These are phyloP conservation scores for Lycocorax pyrrhopterus DNA, from an alignment of 2,113 vertebrate genomes.

Conservation along the genomic window DNA sequence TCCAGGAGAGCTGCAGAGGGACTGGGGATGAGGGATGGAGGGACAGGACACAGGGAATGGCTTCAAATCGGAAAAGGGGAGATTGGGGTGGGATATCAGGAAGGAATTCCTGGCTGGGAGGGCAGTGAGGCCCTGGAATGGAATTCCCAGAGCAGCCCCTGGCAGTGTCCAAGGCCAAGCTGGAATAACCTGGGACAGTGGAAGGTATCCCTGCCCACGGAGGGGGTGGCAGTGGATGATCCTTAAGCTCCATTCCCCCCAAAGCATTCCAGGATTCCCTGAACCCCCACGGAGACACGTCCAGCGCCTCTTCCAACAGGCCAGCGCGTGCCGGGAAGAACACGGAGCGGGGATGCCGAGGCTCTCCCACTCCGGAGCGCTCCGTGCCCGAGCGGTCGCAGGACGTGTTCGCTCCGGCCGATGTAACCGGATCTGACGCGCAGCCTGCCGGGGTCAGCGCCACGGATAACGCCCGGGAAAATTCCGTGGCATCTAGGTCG, in stretches of 20 bases:
- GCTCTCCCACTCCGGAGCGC: not conserved
- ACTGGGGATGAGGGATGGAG: not conserved
- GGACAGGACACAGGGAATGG: not conserved
- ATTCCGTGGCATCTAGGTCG: slow-evolving; percentile 75
- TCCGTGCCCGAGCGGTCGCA: no score
- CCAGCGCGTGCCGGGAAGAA: not conserved
- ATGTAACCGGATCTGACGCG: slow-evolving; percentile 54
- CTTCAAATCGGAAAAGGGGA: not conserved
- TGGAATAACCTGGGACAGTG: not conserved
- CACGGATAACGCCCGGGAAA: slow-evolving; percentile 70
- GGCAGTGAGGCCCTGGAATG: no score
- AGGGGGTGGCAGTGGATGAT: not conserved
- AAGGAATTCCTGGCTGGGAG: not conserved
- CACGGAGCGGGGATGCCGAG: slow-evolving; percentile 43
- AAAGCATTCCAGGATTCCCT: fast-evolving
- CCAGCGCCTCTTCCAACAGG: not conserved
- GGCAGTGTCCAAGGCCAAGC: not conserved
- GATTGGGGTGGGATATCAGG: not conserved
- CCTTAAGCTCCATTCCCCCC: not conserved
- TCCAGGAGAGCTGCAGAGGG: not conserved
- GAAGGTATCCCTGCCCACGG: not conserved
- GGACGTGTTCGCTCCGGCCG: no score
- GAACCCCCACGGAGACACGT: not conserved
- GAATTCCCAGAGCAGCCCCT: not conserved
- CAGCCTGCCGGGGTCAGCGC: slow-evolving; percentile 71